These are phyloP conservation scores for Thymelicus sylvestris DNA, from an alignment of 2,888 invertebrate species.

Conservation along the genomic window DNA sequence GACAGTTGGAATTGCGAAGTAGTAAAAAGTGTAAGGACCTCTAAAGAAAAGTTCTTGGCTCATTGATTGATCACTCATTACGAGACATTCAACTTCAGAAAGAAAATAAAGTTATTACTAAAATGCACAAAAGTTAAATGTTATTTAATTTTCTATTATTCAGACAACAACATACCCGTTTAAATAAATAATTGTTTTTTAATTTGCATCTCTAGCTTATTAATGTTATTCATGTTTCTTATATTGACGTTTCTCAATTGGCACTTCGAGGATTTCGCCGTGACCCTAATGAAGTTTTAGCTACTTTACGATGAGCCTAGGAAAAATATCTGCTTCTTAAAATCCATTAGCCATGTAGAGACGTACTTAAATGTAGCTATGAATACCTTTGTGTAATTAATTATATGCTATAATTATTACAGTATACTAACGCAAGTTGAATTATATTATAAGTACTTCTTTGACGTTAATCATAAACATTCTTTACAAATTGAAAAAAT, in stretches of 20 bases:
- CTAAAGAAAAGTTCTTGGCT: too few species aligned
- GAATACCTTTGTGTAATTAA: background rate
- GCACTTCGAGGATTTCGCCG: conserved; percentile 24
- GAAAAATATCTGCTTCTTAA: conserved; percentile 11
- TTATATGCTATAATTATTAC: too few species aligned
- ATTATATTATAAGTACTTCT: too few species aligned
- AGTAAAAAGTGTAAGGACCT: too few species aligned
- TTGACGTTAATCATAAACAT: too few species aligned
- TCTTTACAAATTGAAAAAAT: too few species aligned
- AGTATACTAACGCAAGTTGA: too few species aligned
- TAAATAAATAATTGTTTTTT: conserved; percentile 8
- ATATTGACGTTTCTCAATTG: conserved; percentile 3
- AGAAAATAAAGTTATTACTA: too few species aligned
- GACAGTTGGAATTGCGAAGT: too few species aligned
- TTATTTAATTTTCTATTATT: background rate
- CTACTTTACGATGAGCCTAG: conserved; percentile 3
- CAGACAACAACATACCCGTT: background rate
- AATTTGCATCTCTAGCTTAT: conserved; percentile 10
- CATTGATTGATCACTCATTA: too few species aligned
- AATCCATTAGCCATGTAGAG: conserved; percentile 3
- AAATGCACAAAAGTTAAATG: too few species aligned
- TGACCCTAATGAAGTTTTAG: conserved; percentile 29
- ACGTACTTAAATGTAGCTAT: background rate
- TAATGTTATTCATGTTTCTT: conserved; percentile 10
- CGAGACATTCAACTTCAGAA: too few species aligned